These are phyloP conservation scores for Anoncus sp. DNA, from an alignment of 2,888 invertebrate genomes.

Conservation along the genomic window DNA sequence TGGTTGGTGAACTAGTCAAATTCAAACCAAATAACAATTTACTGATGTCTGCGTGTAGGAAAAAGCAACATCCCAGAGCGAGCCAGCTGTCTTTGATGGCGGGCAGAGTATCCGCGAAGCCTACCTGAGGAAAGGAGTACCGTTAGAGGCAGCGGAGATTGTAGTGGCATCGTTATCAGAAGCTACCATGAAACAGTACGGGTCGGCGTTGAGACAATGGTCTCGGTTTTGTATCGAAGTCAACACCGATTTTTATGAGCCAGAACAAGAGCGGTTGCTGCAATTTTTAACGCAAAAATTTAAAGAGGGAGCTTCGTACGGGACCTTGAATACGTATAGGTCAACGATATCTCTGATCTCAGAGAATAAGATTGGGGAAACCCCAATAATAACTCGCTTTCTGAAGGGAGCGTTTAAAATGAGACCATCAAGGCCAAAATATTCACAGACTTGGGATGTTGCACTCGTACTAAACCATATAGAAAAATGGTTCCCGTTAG, in stretches of 20 bases:
- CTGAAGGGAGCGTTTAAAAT: constrained; percentile 65
- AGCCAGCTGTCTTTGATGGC: constrained; percentile 25
- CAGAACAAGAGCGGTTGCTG: constrained; percentile 7
- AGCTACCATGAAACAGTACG: constrained; percentile 42
- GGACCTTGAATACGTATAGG: constrained; percentile 66
- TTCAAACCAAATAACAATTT: constrained; percentile 14
- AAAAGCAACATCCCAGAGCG: constrained; percentile 41
- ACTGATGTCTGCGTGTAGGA: constrained; percentile 20
- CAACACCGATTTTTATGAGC: constrained; percentile 24
- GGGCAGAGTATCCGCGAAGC: constrained; percentile 41
- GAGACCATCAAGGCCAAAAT: constrained; percentile 63
- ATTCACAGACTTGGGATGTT: constrained; percentile 72
- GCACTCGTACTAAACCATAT: constrained; percentile 32
- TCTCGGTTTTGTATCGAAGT: constrained; percentile 16
- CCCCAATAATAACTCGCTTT: constrained; percentile 64
- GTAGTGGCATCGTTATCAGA: constrained; percentile 37
- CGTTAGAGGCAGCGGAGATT: constrained; percentile 11
- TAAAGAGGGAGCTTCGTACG: constrained; percentile 59
- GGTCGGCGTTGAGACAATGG: constrained; percentile 33
- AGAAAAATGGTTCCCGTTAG: constrained; percentile 5
- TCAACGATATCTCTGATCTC: constrained; percentile 70
- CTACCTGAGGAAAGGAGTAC: constrained; percentile 8
- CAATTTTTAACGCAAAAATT: constrained; percentile 45
- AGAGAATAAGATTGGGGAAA: constrained; percentile 55
- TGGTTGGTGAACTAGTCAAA: neutral